Base-by-base conservation (phyloP, 1,140 invertebrate genomes). In the Leptestheria dahalacensis region DNA sequence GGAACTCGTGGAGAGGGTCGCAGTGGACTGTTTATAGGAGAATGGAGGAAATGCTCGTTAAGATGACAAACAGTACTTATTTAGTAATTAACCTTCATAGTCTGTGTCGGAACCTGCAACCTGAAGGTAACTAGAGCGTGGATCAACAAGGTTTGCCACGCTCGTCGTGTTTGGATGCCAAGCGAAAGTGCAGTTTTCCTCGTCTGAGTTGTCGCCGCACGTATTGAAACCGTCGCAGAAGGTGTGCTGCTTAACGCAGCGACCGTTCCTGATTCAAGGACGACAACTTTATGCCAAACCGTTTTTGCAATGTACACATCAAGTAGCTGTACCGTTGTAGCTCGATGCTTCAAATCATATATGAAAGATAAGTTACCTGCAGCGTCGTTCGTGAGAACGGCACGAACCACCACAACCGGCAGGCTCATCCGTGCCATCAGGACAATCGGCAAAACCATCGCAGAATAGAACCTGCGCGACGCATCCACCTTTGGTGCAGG, bases 181-280 rank as follows among this genome's bases (percentile, higher is more conserved):
- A 41, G 33, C 33, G 33, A 41, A 15, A 60, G 18, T 69, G 65
- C 82, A 85, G 55, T 78, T 77, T 54, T 64, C 71, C 70, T 92
- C 89, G 68, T 92, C 89, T 26, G 77, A 80, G 65, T 83, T 82
- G 67, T 91, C 88, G 48, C 75, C 73, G 67, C 90, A 93, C 68
- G 91, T 81, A 24, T 83, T 72, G 3, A 81, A 73, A 9, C 85
- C 84, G 70, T 92, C 85, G 68, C 90, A 92, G 26, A 89, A 71
- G 58, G 77, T 77, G 3, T 75, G 71, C 9, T 82, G 80, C 15
- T 73, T 65, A 48, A 83, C 74, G 68, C 81, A 84, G 53, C 81
- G 73, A 29, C 72, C 73, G 65, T 85, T 85, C 46, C 71, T 47
- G n/a, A n/a, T n/a, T n/a, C 50, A 57, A 29, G 18, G 55, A 60